A percentile compares a stretch with the other conserved stretches of the same genome.
Conservation (phyloP, 2,888 invertebrate genomes). For the Meiosimyza platycephala region DNA sequence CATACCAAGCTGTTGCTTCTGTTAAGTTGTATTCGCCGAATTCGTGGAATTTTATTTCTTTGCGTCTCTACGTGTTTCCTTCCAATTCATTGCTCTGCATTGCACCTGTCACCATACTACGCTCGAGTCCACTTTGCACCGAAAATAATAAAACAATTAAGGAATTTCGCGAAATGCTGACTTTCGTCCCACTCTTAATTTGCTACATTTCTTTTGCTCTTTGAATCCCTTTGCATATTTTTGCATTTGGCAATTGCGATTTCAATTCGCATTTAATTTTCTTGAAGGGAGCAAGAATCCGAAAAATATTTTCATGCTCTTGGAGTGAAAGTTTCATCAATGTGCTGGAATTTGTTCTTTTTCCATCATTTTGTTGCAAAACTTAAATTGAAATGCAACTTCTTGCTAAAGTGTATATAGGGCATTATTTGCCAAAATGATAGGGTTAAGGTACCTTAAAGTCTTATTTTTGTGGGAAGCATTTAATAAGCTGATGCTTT, state of each 20-base stretch:
- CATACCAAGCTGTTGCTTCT: slow-evolving; percentile 9
- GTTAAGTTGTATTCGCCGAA: neutral
- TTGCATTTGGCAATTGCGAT: neutral
- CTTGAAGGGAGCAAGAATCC: neutral
- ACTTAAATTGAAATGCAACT: too few relatives aligned
- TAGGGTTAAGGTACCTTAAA: neutral
- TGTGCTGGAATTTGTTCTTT: too few relatives aligned
- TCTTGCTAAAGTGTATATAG: too few relatives aligned
- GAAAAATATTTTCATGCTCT: neutral
- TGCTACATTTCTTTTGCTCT: neutral
- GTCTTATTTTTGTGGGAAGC: neutral
- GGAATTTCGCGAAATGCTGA: slow-evolving; percentile 7
- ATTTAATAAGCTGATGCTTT: neutral
- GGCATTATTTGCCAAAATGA: too few relatives aligned
- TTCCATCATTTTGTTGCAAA: too few relatives aligned
- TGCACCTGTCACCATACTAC: slow-evolving; percentile 1
- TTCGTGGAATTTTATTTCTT: slow-evolving; percentile 3
- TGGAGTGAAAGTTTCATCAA: neutral
- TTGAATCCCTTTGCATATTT: neutral
- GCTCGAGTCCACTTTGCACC: slow-evolving; percentile 1
- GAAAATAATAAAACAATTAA: slow-evolving; percentile 25
- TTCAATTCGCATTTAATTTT: slow-evolving; percentile 3
- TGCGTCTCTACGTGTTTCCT: neutral
- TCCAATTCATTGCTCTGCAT: too few relatives aligned
- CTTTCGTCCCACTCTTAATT: neutral